phyloP scores from a whole-genome alignment of 2,113 vertebrate species.

The Corythaixoides concolor region DNA sequence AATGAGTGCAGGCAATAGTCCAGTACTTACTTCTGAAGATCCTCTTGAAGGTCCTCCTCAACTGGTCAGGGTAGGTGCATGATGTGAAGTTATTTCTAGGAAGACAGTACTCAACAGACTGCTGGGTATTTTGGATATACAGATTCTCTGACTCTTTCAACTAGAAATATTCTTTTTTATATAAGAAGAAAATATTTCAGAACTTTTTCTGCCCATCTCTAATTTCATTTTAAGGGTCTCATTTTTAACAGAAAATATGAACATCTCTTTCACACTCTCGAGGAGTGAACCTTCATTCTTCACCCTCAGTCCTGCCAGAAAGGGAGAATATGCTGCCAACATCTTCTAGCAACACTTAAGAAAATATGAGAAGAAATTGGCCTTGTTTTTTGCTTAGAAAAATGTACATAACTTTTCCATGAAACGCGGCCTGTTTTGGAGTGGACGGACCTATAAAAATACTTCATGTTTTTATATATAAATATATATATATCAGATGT shows the following conservation, averaged over 20 bases:
- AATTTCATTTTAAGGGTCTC: slow-evolving; percentile 43
- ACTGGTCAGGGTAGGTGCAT: not conserved
- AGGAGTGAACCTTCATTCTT: slow-evolving; percentile 63
- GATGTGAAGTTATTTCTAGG: not conserved
- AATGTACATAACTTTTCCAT: not conserved
- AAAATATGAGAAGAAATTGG: slow-evolving; percentile 47
- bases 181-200: not conserved
- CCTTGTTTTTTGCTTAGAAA: slow-evolving; percentile 35
- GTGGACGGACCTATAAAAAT: not conserved
- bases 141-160: not conserved
- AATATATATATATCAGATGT: not conserved
- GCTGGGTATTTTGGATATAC: not conserved
- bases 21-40: not conserved
- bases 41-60: not conserved
- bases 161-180: not conserved
- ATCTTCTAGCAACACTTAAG: slow-evolving; percentile 45
- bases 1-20: not conserved
- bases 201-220: slow-evolving; percentile 12
- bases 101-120: not conserved
- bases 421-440: not conserved
- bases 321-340: slow-evolving; percentile 51
- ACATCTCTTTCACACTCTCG: slow-evolving; percentile 51
- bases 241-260: slow-evolving; percentile 47
- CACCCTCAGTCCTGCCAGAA: slow-evolving; percentile 55
- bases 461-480: not conserved